These are phyloP conservation scores for Cyrtonyx montezumae DNA, from an alignment of 2,113 vertebrate species.

Conservation along the genomic window DNA sequence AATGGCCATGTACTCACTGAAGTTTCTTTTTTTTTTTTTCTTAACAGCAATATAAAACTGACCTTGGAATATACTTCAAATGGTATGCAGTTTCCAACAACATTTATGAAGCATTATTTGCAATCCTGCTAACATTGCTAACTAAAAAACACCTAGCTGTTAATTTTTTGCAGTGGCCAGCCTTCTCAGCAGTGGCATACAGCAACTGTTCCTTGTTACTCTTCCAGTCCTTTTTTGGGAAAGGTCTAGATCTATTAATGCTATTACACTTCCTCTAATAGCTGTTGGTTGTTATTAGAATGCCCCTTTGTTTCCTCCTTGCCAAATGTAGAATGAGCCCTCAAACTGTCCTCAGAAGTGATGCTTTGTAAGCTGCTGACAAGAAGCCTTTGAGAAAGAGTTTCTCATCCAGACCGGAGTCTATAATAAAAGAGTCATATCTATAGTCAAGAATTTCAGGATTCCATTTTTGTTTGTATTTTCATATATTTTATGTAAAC, in stretches of 20 bases:
- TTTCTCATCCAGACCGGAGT: neutral
- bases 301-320: neutral
- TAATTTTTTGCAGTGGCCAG: neutral
- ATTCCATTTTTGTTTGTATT: neutral
- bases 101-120: neutral
- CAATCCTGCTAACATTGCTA: neutral
- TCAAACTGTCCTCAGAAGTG: neutral
- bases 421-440: neutral
- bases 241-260: neutral
- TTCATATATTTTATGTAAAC: neutral
- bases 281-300: neutral
- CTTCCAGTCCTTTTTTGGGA: neutral
- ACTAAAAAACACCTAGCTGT: neutral
- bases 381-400: neutral
- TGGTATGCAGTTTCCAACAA: neutral
- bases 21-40: constrained; percentile 24
- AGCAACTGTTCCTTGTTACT: neutral
- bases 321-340: neutral
- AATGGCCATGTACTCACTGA: neutral
- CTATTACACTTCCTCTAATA: neutral
- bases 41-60: neutral
- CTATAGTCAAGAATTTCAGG: neutral
- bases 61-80: neutral
- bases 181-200: neutral
- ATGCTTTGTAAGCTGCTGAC: neutral